Conservation (phyloP, 2,888 invertebrate genomes). For the Scaptodrosophila latifasciaeformis region DNA sequence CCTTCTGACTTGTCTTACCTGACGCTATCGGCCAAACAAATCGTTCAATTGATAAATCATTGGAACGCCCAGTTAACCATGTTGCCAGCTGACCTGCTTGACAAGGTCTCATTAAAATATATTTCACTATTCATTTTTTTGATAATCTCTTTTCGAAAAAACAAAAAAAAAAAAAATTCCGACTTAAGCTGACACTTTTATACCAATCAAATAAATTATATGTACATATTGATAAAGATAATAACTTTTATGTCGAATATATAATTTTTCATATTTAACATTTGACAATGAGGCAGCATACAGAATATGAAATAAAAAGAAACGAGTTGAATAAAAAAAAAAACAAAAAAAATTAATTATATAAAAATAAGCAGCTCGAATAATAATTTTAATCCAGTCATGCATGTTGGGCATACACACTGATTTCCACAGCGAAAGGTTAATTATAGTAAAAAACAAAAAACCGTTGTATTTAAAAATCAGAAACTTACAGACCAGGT, state of each 20-base stretch:
- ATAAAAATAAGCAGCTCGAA: slow-evolving; percentile 17
- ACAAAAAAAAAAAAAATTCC: too few species aligned
- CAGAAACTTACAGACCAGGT: too few species aligned
- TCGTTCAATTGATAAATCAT: slow-evolving; percentile 54
- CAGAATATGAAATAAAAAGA: slow-evolving; percentile 43
- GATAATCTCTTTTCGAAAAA: not conserved
- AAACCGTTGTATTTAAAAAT: too few species aligned
- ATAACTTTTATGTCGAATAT: slow-evolving; percentile 21
- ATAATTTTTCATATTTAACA: slow-evolving; percentile 53
- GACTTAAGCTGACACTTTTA: too few species aligned
- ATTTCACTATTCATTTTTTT: not conserved
- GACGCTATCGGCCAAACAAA: slow-evolving; percentile 7
- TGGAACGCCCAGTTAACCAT: not conserved
- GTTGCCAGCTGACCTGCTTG: slow-evolving; percentile 23
- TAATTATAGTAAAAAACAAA: too few species aligned
- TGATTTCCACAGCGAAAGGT: slow-evolving; percentile 38
- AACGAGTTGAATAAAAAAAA: too few species aligned
- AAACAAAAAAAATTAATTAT: slow-evolving; percentile 27
- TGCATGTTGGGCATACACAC: slow-evolving; percentile 30
- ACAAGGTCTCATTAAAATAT: slow-evolving; percentile 55
- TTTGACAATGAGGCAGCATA: slow-evolving; percentile 12
- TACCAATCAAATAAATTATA: not conserved
- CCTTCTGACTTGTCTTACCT: slow-evolving; percentile 13
- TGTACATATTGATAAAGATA: slow-evolving; percentile 8
- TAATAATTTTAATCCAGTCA: slow-evolving; percentile 45